Evolutionary conservation across 2,888 invertebrate species (phyloP), one percentile per base, ranked within the genome.

Genomic region (Alloplasta piceator): DNA sequence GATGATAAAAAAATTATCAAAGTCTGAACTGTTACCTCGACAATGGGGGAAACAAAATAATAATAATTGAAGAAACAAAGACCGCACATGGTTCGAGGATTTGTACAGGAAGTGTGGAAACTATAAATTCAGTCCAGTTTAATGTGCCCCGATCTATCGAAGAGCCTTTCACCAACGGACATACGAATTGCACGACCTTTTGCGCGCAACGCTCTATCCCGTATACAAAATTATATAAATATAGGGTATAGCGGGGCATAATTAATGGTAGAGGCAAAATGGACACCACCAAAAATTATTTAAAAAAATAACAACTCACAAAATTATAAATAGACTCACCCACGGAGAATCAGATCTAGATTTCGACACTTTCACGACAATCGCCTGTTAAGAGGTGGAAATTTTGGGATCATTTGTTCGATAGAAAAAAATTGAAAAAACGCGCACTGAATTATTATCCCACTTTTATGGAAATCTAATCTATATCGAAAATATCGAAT

Each of bases 161-260:
- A 76, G 67, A 80, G 76, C 80, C 80, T 80, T 80, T 80, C 80
- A 80, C 80, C 80, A 55, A 46, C 46, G 36, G 41, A 75, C 71
- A 26, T 26, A 12, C 14, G 52, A 67, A 80, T 80, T 72, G 61
- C 80, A 63, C 80, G 80, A 80, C 80, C 71, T 80, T 80, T 80
- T 43, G 58, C 60, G 58, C 71, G 56, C 63, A 56, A 67, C 12
- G 63, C 41, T 74, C 48, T 61, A 43, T 26, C 26, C 14, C 10
- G 52, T 48, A 50, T 48, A 64, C 6, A 50, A 46, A 9, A n/a
- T 26, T 10, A n/a, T 48, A 38, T 36, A 12, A 38, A 66, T 36
- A 5, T 50, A 52, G 0, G 12, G 50, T 50, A 12, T 12, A 50
- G 50, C 14, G 5, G 50, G 6, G 38, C 10, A 1, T n/a, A 46